Conservation (phyloP, 2,888 invertebrate species). For the Zhengitettix transpicula region DNA sequence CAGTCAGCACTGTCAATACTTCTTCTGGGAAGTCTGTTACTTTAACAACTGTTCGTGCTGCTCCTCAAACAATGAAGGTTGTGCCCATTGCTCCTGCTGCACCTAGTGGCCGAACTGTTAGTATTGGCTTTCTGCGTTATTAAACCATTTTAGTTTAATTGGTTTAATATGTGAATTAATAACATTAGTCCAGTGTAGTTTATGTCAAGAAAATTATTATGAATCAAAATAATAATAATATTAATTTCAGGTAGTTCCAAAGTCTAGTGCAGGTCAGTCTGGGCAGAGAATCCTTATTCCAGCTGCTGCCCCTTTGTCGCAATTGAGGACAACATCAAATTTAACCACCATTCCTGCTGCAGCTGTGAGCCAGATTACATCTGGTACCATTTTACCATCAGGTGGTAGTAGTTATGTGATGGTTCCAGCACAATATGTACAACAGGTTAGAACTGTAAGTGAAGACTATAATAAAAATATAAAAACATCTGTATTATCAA, state of each 20-base stretch:
- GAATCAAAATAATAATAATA: no score
- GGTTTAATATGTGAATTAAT: neutral
- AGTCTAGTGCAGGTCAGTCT: constrained; percentile 21
- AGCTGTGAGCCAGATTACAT: constrained; percentile 25
- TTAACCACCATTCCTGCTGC: constrained; percentile 24
- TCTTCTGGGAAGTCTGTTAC: neutral
- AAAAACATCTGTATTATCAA: neutral
- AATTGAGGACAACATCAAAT: constrained; percentile 18
- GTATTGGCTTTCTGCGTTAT: neutral
- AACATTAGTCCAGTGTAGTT: neutral
- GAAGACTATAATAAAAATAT: neutral
- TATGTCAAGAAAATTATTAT: no score
- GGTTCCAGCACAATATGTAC: constrained; percentile 38
- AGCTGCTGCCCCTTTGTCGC: constrained; percentile 22
- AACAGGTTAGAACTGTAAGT: constrained; percentile 20
- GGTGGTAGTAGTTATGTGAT: constrained; percentile 35
- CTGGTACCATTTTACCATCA: constrained; percentile 21
- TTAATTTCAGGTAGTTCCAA: constrained; percentile 23
- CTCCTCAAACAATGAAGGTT: constrained; percentile 10
- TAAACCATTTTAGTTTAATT: neutral
- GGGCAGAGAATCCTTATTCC: constrained; percentile 27
- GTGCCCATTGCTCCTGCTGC: constrained; percentile 12
- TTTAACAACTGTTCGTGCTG: constrained; percentile 2
- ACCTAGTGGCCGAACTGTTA: constrained; percentile 3
- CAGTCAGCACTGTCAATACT: constrained; percentile 4